Percentiles rank a stretch among this genome's conserved stretches.
Evolutionary conservation across 1,140 invertebrate species (phyloP).

Genomic region (Leguminivora glycinivorella): DNA sequence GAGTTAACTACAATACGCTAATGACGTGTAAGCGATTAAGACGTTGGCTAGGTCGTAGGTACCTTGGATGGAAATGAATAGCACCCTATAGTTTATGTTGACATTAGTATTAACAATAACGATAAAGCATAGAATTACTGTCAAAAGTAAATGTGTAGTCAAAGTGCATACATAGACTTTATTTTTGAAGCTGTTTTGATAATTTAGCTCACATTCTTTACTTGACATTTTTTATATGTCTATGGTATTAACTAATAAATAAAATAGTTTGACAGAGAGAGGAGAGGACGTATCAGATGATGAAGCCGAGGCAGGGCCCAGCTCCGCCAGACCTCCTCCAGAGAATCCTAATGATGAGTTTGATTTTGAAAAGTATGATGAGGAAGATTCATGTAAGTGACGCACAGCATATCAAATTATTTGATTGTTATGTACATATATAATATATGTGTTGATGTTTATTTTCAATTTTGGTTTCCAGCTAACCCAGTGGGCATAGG

Average conservation of each 20-base stretch:
- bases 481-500: conserved; percentile 72
- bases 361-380: conserved; percentile 85
- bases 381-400: conserved; percentile 82
- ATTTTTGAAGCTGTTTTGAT: too few species aligned
- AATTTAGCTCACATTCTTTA: too few species aligned
- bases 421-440: background rate
- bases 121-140: too few species aligned
- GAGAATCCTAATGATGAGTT: conserved; percentile 84
- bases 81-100: too few species aligned
- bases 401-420: background rate
- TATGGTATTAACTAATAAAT: background rate
- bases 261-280: conserved; percentile 65
- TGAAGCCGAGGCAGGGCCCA: conserved; percentile 57
- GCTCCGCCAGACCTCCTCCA: conserved; percentile 55
- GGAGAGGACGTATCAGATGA: conserved; percentile 78
- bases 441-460: background rate
- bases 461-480: conserved; percentile 39
- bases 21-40: too few species aligned
- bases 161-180: too few species aligned
- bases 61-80: too few species aligned
- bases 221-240: too few species aligned
- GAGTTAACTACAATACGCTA: too few species aligned
- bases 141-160: too few species aligned
- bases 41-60: too few species aligned
- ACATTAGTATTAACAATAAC: too few species aligned